Conservation (phyloP, 1,140 invertebrate species). For the Drosophila subpulchrella region DNA sequence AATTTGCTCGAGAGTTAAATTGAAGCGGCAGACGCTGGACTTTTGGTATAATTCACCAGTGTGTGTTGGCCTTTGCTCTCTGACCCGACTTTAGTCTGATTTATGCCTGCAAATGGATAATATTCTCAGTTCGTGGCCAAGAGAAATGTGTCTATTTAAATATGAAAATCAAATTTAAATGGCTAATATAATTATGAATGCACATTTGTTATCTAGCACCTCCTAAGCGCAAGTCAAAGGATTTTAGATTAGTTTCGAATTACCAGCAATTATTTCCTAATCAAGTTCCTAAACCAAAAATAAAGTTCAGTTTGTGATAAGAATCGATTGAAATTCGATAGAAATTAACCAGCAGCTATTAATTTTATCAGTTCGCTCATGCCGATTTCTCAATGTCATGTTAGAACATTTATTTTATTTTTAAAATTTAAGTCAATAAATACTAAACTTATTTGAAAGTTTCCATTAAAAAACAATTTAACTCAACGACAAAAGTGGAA, state of each 20-base stretch:
- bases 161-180: slow-evolving; percentile 1
- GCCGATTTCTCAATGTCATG: no score
- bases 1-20: slow-evolving; percentile 33
- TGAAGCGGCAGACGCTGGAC: slow-evolving; percentile 1
- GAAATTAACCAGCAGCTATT: no score
- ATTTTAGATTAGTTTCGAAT: neutral
- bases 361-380: no score
- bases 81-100: slow-evolving; percentile 17
- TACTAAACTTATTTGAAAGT: no score
- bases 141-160: neutral
- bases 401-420: no score
- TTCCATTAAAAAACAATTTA: no score
- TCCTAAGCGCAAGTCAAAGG: neutral
- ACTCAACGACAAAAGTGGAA: no score
- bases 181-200: neutral
- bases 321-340: no score
- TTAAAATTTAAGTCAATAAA: no score
- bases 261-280: neutral
- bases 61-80: slow-evolving; percentile 8
- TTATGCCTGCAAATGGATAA: slow-evolving; percentile 13
- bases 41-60: slow-evolving; percentile 24
- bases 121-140: neutral
- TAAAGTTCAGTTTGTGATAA: no score
- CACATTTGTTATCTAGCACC: neutral
- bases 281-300: neutral